Base-by-base conservation (phyloP, 2,888 invertebrate species). In the Diplolepis rosae region DNA sequence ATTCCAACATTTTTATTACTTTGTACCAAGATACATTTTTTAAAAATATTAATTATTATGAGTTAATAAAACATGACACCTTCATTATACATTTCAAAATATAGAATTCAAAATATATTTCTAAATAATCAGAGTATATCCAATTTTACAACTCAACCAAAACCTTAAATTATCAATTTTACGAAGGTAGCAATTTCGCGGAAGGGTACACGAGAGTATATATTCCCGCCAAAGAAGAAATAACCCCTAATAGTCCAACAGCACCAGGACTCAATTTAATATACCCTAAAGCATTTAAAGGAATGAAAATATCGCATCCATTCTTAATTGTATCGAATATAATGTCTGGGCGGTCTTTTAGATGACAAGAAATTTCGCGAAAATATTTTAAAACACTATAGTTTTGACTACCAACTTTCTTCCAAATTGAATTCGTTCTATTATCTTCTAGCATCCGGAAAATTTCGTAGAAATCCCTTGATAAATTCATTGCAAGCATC, bases 391-490 rank as follows among this genome's bases (percentile, higher is more conserved):
- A 65, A 1, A 71, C 61, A 35, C 68, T 71, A 28, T 73, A 77
- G 30, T 68, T 78, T 2, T 73, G 32, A 7, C 76, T 61, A 5
- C 74, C 18, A 0, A 67, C 42, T 13, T 71, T 48, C 27, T 48
- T 74, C 30, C 32, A n/a, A 18, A 42, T 13, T 5, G 66, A 48
- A 9, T 27, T 45, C 54, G 68, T 71, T 80, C 80, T 78, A 42
- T 77, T 72, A 2, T 54, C 79, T 81, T 93, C 92, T 56, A 94
- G 82, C 30, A 94, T 89, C 75, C 92, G 91, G 54, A 91, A 80
- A 70, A 96, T 94, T 90, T 97, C 97, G 89, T 96, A 96, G n/a
- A 95, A 85, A 88, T 98, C 97, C 81, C 97, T 91, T 0, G 92
- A 90, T 71, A 97, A 89, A 84, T 95, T 96, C 89, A 96, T 92